Evolutionary conservation across 2,888 invertebrate genomes (phyloP), one percentile per base, ranked within the genome.

Genomic region (Acronicta alni): DNA sequence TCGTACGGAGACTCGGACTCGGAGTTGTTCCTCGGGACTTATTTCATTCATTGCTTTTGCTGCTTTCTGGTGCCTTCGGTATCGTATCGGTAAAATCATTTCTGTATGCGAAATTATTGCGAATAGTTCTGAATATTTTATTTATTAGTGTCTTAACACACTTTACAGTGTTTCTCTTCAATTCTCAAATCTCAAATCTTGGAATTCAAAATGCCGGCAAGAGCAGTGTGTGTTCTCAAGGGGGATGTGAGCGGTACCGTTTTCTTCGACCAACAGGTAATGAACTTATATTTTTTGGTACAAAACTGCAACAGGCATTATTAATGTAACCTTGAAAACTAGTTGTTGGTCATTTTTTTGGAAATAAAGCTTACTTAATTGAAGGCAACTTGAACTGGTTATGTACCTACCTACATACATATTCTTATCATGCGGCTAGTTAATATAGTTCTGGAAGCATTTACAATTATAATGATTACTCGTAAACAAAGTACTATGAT

Each of bases 201-300:
- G 8, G 16, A 52, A 53, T 45, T 43, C 66, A 89, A 80, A 74
- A 96, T 96, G 96, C 91, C 95, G 63, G 85, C 88, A 18, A 97
- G 97, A 95, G 98, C 98, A 59, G 98, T 98, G 62, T 98, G 98
- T 88, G 98, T 98, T 77, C 95, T 98, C 71, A 96, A 96, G 70
- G 98, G 98, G 20, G 98, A 98, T 87, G 97, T 97, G 37, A 96
- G 95, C 78, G 98, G 98, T 70, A 97, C 97, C 9, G 93, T 98
- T 58, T 96, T 92, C 89, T 98, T 98, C 85, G 96, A 96, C 59
- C 98, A 98, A 92, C 93, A 95, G 89, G 97, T 97, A 94, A 60
- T 49, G 57, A 37, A 16, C 10, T 15, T 10, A 42, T 48, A 41
- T 1, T 8, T 17, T 44, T 48, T 62, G 43, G 2, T 42, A 38